phyloP scores from a whole-genome alignment of 2,888 invertebrate species.

The Xestoiulus laeticollis region DNA sequence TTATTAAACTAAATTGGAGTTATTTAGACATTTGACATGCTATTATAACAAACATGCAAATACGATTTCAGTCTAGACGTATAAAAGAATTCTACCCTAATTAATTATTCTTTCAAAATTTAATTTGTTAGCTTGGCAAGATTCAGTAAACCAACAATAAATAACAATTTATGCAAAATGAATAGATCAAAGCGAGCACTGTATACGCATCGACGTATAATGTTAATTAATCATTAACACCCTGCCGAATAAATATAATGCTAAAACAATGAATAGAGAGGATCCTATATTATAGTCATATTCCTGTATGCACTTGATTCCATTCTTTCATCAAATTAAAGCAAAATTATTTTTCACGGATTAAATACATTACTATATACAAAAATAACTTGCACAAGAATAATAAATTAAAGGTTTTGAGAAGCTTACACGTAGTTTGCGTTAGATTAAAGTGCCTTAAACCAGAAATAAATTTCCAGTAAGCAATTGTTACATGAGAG shows the following conservation, averaged over 20 bases:
- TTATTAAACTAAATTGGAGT: background rate
- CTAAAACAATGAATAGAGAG: no score
- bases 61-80: background rate
- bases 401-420: background rate
- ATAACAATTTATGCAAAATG: no score
- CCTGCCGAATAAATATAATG: no score
- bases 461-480: background rate
- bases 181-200: no score
- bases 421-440: background rate
- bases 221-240: no score
- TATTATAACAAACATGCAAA: background rate
- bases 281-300: no score
- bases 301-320: background rate
- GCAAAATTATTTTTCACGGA: background rate
- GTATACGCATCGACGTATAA: no score
- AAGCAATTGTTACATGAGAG: background rate
- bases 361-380: no score
- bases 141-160: no score
- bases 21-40: background rate
- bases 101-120: background rate
- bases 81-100: no score
- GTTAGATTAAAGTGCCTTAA: background rate
- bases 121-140: no score
- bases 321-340: background rate
- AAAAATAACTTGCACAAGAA: background rate